Conservation (phyloP, 92 coral and sea anemone species). For the Umimayanthus chanpuru region DNA sequence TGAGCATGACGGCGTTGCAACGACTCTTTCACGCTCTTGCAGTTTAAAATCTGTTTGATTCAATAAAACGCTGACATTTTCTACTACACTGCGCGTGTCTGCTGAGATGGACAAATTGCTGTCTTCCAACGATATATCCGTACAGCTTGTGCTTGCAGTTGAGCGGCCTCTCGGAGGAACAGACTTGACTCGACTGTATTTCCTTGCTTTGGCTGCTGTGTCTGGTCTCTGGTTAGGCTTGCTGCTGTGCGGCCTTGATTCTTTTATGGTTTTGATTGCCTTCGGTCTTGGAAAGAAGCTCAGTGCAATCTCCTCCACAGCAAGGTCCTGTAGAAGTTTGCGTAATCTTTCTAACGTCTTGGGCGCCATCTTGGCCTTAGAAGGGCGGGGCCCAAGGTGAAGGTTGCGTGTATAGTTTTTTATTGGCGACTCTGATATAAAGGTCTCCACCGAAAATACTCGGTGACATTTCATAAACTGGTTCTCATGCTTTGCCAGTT, state of each 20-base stretch:
- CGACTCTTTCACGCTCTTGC: background rate
- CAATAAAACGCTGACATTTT: background rate
- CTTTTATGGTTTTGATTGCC: background rate
- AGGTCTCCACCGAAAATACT: constrained; percentile 37
- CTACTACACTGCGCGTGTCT: background rate
- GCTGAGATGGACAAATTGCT: background rate
- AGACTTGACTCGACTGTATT: constrained; percentile 23
- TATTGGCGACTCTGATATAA: constrained; percentile 34
- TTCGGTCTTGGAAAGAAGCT: constrained; percentile 39
- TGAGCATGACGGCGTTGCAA: background rate
- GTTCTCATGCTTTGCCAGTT: constrained; percentile 10
- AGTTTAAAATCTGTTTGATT: background rate
- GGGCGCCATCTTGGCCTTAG: constrained; percentile 36
- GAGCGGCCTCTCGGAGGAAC: constrained; percentile 27
- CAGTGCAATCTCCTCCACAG: constrained; percentile 20
- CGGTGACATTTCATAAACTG: constrained; percentile 46
- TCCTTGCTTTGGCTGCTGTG: background rate
- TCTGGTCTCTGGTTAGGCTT: background rate
- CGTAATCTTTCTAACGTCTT: constrained; percentile 21
- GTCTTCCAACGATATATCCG: background rate
- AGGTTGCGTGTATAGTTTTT: constrained; percentile 20
- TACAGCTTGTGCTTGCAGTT: constrained; percentile 2
- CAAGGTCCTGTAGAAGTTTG: constrained; percentile 24
- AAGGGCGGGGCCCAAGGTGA: constrained; percentile 31
- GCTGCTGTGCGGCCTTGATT: constrained; percentile 18